Conservation (phyloP, 2,888 invertebrate species). For the Drosophila monieri region DNA sequence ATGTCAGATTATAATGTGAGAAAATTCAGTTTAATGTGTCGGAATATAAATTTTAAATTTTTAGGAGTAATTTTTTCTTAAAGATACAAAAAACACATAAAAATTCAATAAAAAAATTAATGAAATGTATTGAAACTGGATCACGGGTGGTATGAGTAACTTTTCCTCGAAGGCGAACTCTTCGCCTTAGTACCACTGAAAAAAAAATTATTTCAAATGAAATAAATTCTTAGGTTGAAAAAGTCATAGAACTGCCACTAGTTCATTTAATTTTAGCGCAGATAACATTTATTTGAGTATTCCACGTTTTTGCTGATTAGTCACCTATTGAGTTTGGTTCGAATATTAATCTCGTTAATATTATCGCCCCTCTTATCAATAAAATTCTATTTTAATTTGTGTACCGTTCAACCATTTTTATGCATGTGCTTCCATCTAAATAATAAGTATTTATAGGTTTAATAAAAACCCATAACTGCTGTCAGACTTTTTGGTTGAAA, state of each 20-base stretch:
- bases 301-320: slow-evolving; percentile 11
- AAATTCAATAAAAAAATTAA: not conserved
- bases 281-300: not conserved
- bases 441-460: slow-evolving; percentile 48
- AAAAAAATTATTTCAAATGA: too few species aligned
- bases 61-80: not conserved
- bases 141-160: too few species aligned
- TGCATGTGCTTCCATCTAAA: slow-evolving; percentile 3
- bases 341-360: slow-evolving; percentile 15
- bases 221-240: not conserved
- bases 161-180: too few species aligned
- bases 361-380: slow-evolving; percentile 24
- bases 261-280: not conserved
- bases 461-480: slow-evolving; percentile 10
- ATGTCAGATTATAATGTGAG: too few species aligned
- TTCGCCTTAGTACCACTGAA: too few species aligned
- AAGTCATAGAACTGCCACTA: not conserved
- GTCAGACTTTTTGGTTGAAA: slow-evolving; percentile 24
- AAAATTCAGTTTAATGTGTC: too few species aligned
- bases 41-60: too few species aligned
- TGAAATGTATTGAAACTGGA: too few species aligned
- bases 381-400: slow-evolving; percentile 1
- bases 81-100: not conserved
- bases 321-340: slow-evolving; percentile 19
- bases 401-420: not conserved